Percentiles rank a stretch among this genome's conserved stretches.
Conservation (phyloP, 1,140 invertebrate genomes). For the Varroa destructor region DNA sequence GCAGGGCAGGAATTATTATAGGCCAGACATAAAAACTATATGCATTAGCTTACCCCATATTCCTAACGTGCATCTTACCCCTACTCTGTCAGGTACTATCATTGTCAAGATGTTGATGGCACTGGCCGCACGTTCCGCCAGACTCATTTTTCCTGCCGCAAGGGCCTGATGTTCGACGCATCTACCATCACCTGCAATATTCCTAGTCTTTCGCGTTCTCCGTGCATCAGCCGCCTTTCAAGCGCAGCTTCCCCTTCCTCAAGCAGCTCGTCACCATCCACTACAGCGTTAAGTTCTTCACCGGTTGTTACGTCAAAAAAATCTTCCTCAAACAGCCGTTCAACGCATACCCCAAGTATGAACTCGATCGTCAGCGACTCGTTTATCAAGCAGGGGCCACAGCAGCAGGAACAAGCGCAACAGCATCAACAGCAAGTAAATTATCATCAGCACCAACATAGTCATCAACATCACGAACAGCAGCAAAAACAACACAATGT, state of each 20-base stretch:
- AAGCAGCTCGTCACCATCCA: neutral
- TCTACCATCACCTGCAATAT: slow-evolving; percentile 47
- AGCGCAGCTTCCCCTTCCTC: neutral
- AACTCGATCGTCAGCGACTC: no score
- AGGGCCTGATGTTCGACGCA: slow-evolving; percentile 46
- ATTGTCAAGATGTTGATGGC: neutral
- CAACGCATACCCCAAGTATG: no score
- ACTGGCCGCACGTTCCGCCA: neutral
- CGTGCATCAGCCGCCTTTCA: neutral
- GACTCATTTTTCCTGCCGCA: slow-evolving; percentile 25
- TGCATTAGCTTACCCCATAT: no score
- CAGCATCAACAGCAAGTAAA: neutral
- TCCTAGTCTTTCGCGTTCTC: neutral
- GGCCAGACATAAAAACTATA: no score
- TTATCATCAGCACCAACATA: neutral
- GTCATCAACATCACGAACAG: slow-evolving; percentile 1
- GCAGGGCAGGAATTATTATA: no score
- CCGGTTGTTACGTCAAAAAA: neutral
- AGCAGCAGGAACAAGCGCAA: slow-evolving; percentile 15
- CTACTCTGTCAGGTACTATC: neutral
- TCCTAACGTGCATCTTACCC: no score
- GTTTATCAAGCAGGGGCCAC: slow-evolving; percentile 14
- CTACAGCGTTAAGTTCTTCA: slow-evolving; percentile 1
- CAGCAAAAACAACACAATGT: neutral
- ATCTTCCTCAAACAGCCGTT: slow-evolving; percentile 45